phyloP scores from a whole-genome alignment of 2,113 vertebrate genomes.

The Syngnathus typhle region DNA sequence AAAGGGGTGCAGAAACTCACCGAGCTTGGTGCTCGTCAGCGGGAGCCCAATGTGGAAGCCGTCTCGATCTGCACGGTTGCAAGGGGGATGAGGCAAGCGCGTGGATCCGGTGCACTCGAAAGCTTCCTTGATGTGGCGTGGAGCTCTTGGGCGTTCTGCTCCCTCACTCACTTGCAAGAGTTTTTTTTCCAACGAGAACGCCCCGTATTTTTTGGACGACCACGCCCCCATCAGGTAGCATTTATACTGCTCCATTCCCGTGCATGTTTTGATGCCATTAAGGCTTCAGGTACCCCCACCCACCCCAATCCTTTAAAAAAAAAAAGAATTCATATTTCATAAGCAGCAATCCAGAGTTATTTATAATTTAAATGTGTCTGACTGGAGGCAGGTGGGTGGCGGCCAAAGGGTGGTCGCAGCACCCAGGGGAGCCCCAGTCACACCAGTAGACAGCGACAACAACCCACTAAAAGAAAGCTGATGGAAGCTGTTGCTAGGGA shows the following conservation, averaged over 20 bases:
- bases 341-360: slow-evolving; percentile 56
- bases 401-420: slow-evolving; percentile 35
- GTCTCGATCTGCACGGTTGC: background rate
- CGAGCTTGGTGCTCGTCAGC: slow-evolving; percentile 1
- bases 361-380: slow-evolving; percentile 66
- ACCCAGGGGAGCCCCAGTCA: slow-evolving; percentile 44
- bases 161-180: background rate
- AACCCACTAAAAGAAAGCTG: slow-evolving; percentile 50
- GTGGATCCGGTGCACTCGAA: background rate
- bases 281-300: background rate
- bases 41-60: background rate
- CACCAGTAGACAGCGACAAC: slow-evolving; percentile 60
- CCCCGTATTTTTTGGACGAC: background rate
- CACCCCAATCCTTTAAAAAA: too few relatives aligned
- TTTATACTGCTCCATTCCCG: background rate
- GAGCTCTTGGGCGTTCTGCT: background rate
- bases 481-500: slow-evolving; percentile 63
- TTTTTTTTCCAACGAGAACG: background rate
- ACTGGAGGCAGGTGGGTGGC: slow-evolving; percentile 26
- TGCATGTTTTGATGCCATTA: background rate
- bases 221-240: slow-evolving; percentile 5
- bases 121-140: background rate
- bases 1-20: background rate
- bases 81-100: background rate
- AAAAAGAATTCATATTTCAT: slow-evolving; percentile 62